Percentiles rank a stretch among this genome's conserved stretches.
Conservation (phyloP, 2,113 vertebrate genomes). For the Lagopus leucura region DNA sequence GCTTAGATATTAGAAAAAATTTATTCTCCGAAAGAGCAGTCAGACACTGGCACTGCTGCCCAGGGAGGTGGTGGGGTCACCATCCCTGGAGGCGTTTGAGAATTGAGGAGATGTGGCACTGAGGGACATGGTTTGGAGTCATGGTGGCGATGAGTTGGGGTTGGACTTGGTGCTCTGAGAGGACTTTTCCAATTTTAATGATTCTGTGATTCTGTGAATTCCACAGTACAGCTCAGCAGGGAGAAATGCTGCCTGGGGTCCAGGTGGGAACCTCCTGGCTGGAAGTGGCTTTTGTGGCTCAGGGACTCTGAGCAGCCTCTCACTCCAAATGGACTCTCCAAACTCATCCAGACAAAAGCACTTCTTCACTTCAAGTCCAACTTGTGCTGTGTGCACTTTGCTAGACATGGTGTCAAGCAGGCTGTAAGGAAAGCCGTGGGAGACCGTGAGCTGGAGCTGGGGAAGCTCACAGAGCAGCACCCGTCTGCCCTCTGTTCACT, state of each 20-base stretch:
- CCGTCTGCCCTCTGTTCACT: neutral
- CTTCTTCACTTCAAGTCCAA: neutral
- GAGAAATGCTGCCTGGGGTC: neutral
- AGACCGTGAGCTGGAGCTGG: neutral
- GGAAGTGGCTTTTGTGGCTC: accelerated
- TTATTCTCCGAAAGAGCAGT: too few relatives aligned
- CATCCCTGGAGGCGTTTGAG: too few relatives aligned
- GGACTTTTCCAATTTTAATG: too few relatives aligned
- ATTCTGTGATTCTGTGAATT: neutral
- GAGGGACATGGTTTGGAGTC: too few relatives aligned
- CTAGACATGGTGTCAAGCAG: neutral
- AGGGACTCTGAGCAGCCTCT: neutral
- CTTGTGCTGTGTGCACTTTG: too few relatives aligned
- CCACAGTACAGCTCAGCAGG: neutral
- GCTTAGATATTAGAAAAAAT: too few relatives aligned
- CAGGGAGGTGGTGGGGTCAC: too few relatives aligned
- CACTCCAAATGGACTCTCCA: neutral
- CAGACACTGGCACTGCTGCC: too few relatives aligned
- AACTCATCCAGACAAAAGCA: neutral
- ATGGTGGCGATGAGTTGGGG: too few relatives aligned
- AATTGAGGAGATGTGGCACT: too few relatives aligned
- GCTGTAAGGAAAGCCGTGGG: neutral
- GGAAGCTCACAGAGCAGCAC: neutral
- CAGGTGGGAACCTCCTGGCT: neutral
- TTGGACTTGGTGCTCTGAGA: too few relatives aligned